Percentiles rank a stretch among this genome's conserved stretches.
Evolutionary conservation across 53 echinoderm and acorn worm genomes (phyloP).

Genomic region (Pentamera pediparva): DNA sequence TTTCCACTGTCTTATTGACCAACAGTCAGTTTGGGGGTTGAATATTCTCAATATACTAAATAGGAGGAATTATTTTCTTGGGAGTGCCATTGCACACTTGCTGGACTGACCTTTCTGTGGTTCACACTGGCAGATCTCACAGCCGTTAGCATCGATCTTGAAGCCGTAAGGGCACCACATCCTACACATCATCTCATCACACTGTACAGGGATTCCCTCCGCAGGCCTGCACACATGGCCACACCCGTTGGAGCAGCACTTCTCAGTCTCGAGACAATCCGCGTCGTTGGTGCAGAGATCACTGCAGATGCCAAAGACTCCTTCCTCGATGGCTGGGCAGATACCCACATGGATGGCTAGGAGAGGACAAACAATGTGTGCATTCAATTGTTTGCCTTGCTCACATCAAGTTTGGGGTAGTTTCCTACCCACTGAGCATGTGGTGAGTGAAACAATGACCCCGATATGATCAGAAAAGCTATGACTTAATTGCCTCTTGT

Average conservation of each 20-base stretch:
- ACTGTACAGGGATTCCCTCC: background rate
- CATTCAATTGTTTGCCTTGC: too few relatives aligned
- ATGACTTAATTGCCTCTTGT: background rate
- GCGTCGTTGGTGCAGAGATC: slow-evolving; percentile 40
- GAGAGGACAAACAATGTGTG: background rate
- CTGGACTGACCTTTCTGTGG: slow-evolving; percentile 8
- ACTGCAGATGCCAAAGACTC: slow-evolving; percentile 35
- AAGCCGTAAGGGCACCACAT: slow-evolving; percentile 46
- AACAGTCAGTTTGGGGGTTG: too few relatives aligned
- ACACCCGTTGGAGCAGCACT: slow-evolving; percentile 58
- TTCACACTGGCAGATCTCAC: slow-evolving; percentile 49
- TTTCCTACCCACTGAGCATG: too few relatives aligned
- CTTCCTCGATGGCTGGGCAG: slow-evolving; percentile 42
- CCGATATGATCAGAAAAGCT: too few relatives aligned
- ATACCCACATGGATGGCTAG: slow-evolving; percentile 45
- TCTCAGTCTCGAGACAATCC: slow-evolving; percentile 39
- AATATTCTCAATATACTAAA: too few relatives aligned
- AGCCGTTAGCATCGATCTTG: slow-evolving; percentile 37
- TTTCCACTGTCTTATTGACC: too few relatives aligned
- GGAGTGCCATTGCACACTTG: background rate
- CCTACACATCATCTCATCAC: slow-evolving; percentile 36
- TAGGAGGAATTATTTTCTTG: background rate
- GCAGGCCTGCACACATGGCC: slow-evolving; percentile 42
- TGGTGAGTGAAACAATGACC: too few relatives aligned
- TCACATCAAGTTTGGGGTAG: too few relatives aligned